A percentile compares a stretch with the other conserved stretches of the same genome.
Evolutionary conservation across 2,797 vertebrate genomes (phyloP).

Genomic region (Stomatorhinus walkeri): DNA sequence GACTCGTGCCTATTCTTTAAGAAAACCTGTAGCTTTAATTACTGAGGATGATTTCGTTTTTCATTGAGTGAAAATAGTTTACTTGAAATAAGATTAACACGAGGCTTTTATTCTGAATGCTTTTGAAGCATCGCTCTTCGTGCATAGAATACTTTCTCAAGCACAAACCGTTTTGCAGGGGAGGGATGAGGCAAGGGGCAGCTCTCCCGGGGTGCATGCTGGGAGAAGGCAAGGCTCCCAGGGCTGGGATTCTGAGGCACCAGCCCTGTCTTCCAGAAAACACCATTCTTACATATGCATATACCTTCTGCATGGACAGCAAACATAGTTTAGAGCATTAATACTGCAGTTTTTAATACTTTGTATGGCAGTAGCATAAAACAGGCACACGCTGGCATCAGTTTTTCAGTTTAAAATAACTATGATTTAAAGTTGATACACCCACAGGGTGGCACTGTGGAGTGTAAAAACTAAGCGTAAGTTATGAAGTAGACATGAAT

Average conservation of each 20-base stretch:
- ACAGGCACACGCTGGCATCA: not conserved
- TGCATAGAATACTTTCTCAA: not conserved
- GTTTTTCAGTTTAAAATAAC: not conserved
- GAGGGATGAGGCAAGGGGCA: not conserved
- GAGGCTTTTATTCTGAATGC: not conserved
- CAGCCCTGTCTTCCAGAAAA: not conserved
- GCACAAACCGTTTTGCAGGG: not conserved
- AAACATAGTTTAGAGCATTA: not conserved
- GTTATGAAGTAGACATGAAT: not conserved
- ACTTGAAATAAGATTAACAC: not conserved
- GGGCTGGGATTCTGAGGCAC: not conserved
- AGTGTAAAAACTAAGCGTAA: not conserved
- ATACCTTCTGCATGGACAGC: not conserved
- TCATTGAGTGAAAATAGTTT: not conserved
- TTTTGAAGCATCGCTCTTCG: not conserved
- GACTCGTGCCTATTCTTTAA: not conserved
- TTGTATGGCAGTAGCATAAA: not conserved
- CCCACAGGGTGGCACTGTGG: not conserved
- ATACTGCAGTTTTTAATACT: not conserved
- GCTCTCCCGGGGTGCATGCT: not conserved
- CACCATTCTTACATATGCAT: not conserved
- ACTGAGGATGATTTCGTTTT: not conserved
- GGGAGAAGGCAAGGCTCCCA: not conserved
- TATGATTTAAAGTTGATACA: not conserved
- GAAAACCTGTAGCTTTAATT: not conserved